Evolutionary conservation across 2,888 invertebrate genomes (phyloP).

Genomic region (Loripinus fragilis): DNA sequence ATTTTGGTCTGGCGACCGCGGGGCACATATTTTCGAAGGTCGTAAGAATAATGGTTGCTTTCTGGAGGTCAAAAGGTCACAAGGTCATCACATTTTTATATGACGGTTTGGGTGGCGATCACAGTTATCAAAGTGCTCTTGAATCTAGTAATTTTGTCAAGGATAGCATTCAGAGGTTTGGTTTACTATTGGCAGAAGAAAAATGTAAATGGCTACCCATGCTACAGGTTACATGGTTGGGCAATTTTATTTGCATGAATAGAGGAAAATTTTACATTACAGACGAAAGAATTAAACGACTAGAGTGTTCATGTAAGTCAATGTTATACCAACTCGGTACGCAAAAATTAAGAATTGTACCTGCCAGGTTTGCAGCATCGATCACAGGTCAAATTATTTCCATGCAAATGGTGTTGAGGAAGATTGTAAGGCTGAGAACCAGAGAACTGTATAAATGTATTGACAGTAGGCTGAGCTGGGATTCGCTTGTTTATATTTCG

Average conservation of each 20-base stretch:
- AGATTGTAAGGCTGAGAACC: background rate
- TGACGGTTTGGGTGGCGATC: background rate
- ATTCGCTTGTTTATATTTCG: background rate
- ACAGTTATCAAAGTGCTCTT: background rate
- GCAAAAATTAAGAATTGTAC: background rate
- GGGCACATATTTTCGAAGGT: background rate
- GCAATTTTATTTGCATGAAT: background rate
- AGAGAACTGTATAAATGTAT: background rate
- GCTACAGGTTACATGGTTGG: background rate
- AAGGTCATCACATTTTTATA: background rate
- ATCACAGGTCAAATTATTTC: background rate
- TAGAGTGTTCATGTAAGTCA: background rate
- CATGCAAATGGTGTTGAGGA: background rate
- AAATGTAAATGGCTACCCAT: background rate
- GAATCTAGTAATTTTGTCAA: background rate
- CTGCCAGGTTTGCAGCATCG: background rate
- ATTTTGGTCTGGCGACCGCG: background rate
- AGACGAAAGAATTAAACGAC: background rate
- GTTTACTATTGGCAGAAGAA: background rate
- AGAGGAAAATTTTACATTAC: background rate
- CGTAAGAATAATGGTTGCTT: background rate
- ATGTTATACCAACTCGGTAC: background rate
- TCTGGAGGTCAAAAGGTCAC: constrained; percentile 15
- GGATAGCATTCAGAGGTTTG: background rate
- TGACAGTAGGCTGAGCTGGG: background rate